Evolutionary conservation across 1,140 invertebrate genomes (phyloP), one percentile per base, ranked within the genome.

Genomic region (Drosophila ohnishii): DNA sequence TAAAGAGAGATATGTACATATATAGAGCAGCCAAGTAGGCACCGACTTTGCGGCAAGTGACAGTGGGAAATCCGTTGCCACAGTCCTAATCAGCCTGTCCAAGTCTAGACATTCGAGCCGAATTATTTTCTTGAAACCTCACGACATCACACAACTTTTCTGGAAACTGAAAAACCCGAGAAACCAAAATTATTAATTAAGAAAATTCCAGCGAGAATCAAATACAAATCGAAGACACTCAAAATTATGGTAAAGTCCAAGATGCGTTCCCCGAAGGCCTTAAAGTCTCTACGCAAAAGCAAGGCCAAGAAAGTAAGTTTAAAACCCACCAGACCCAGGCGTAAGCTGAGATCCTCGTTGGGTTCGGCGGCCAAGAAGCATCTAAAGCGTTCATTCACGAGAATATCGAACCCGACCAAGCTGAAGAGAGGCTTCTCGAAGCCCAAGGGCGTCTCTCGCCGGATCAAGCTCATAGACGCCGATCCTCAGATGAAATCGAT

Each of bases 201-300:
- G 25, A 28, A 28, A 28, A 28, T 28, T 28, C 14, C 40, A 22
- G 40, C 42, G 6, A 13, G n/a, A 6, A 40, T n/a, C 0, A n/a
- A 16, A 50, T n/a, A 6, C 5, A 16, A 8, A 13, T 19, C 19
- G 1, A 25, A 19, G 10, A 40, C 6, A 22, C 6, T 13, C 34
- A 7, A 59, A 58, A 53, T 47, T n/a, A 73, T 53, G 66, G 2
- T 25, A 0, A 71, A 55, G 11, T 30, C 66, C 39, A 71, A 65
- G 37, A 16, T 51, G 44, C 35, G 11, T 8, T 16, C 14, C 22
- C 16, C 7, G 11, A 59, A 5, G 1, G 5, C 1, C 2, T 14
- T 2, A 6, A 25, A 13, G 22, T 8, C 19, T 2, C 3, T n/a
- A 6, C 5, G 22, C 10, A 25, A n/a, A 2, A 50, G 9, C n/a